Percentiles rank a stretch among this genome's conserved stretches.
These are phyloP conservation scores for Saturnia japonica DNA, from an alignment of 2,888 invertebrate species.

Conservation along the genomic window DNA sequence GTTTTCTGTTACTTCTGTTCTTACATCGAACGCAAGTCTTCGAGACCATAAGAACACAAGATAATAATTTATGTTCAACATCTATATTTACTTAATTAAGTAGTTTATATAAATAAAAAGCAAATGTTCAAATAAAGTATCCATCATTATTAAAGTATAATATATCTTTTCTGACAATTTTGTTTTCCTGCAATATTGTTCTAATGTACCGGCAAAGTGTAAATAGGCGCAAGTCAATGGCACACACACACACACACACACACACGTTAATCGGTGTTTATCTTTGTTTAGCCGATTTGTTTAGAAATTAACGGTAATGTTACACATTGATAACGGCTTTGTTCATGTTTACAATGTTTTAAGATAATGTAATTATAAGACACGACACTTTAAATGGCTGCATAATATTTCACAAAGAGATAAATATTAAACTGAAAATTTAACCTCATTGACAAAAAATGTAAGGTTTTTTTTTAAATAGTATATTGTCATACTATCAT, in stretches of 20 bases:
- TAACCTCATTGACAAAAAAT: not conserved
- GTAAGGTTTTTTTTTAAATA: not conserved
- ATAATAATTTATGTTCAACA: not conserved
- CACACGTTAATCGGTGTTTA: constrained; percentile 34
- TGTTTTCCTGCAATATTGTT: constrained; percentile 32
- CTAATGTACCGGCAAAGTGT: constrained; percentile 49
- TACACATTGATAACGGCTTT: constrained; percentile 23
- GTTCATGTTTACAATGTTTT: constrained; percentile 21
- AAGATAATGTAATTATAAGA: constrained; percentile 15
- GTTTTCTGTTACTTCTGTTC: not conserved
- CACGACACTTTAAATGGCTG: constrained; percentile 5
- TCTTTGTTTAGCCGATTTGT: constrained; percentile 52
- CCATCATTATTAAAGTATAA: not conserved
- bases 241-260: constrained; percentile 25
- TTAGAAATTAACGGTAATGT: constrained; percentile 47
- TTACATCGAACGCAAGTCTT: not conserved
- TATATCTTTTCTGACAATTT: constrained; percentile 26
- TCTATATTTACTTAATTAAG: not conserved
- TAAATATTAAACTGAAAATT: constrained; percentile 10
- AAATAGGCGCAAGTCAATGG: constrained; percentile 51
- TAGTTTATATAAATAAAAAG: not conserved
- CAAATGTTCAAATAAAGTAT: not conserved
- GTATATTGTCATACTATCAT: not conserved
- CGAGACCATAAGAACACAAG: not conserved
- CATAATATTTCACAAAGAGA: constrained; percentile 7